phyloP scores from a whole-genome alignment of 2,113 vertebrate genomes.

The Aphyosemion australe region DNA sequence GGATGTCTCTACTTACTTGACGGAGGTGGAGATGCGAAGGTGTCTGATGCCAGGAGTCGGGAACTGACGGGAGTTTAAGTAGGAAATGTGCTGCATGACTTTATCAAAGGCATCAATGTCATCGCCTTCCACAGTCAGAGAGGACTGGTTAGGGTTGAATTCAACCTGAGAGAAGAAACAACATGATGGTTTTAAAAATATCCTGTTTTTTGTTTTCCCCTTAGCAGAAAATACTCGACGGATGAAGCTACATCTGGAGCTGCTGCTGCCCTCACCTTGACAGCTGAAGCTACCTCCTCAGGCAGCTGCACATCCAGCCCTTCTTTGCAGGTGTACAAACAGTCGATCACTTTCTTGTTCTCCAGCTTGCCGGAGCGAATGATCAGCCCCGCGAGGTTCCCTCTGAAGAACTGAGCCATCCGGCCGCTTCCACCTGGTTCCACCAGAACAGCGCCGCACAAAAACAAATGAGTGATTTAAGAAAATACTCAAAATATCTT shows the following conservation, averaged over 20 bases:
- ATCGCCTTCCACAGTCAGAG: slow-evolving; percentile 87
- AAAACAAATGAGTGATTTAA: slow-evolving; percentile 10
- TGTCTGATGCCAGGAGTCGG: slow-evolving; percentile 94
- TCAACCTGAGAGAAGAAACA: slow-evolving; percentile 80
- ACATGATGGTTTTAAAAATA: not conserved
- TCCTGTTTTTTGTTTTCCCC: not conserved
- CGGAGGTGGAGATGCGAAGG: slow-evolving; percentile 84
- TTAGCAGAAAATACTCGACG: no score
- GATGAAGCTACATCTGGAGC: no score
- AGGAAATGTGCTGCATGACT: slow-evolving; percentile 93
- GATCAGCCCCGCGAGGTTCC: slow-evolving; percentile 92
- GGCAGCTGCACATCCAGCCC: slow-evolving; percentile 89
- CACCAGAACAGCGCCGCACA: slow-evolving; percentile 7
- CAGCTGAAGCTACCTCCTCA: slow-evolving; percentile 81
- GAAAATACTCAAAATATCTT: slow-evolving; percentile 8
- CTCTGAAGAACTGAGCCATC: slow-evolving; percentile 95
- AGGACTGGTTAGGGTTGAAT: slow-evolving; percentile 87
- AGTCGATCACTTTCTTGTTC: slow-evolving; percentile 97
- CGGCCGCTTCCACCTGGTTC: slow-evolving; percentile 84
- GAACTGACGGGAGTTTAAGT: slow-evolving; percentile 95
- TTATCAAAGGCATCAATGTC: slow-evolving; percentile 89
- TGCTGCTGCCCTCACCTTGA: slow-evolving; percentile 85
- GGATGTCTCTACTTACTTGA: slow-evolving; percentile 80
- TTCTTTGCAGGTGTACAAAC: slow-evolving; percentile 97
- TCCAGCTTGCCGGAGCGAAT: slow-evolving; percentile 92